Base-by-base conservation (phyloP, 2,888 invertebrate species). In the Dryobotodes eremita region DNA sequence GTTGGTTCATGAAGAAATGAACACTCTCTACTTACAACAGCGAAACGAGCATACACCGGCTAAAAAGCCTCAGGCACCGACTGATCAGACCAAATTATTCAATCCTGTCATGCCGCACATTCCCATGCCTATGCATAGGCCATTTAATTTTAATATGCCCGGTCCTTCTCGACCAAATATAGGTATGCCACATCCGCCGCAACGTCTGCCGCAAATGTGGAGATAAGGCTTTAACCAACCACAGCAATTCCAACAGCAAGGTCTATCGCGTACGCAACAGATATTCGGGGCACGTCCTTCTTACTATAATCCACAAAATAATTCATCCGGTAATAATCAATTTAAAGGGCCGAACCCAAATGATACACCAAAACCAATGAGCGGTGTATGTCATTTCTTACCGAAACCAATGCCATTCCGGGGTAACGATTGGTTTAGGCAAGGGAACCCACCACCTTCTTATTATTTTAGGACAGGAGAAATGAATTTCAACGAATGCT, bases 1-100 rank as follows among this genome's bases (percentile, higher is more conserved):
- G 55, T 89, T 81, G 31, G 75, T 75, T 50, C 68, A 75, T 20
- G 61, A 75, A 7, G 68, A 75, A 7, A 59, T 75, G 23, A 75
- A 75, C n/a, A 83, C 82, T 0, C 11, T 88, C 11, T 88, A 89
- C 66, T 10, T 88, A 17, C 88, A 89, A 53, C 71, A 83, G 0
- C 66, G 85, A 4, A 42, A 42, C 5, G 42, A 42, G 2, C 42
- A n/a, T n/a, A n/a, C n/a, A n/a, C n/a, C n/a, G n/a, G n/a, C n/a
- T n/a, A n/a, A n/a, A n/a, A n/a, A n/a, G n/a, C n/a, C n/a, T n/a
- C n/a, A n/a, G n/a, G n/a, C n/a, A n/a, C n/a, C n/a, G n/a, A n/a
- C n/a, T n/a, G n/a, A n/a, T n/a, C n/a, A n/a, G n/a, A n/a, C n/a
- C n/a, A n/a, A n/a, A n/a, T n/a, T n/a, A n/a, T n/a, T n/a, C n/a